Conservation (phyloP, 2,113 vertebrate species). For the Gallinago undulata region DNA sequence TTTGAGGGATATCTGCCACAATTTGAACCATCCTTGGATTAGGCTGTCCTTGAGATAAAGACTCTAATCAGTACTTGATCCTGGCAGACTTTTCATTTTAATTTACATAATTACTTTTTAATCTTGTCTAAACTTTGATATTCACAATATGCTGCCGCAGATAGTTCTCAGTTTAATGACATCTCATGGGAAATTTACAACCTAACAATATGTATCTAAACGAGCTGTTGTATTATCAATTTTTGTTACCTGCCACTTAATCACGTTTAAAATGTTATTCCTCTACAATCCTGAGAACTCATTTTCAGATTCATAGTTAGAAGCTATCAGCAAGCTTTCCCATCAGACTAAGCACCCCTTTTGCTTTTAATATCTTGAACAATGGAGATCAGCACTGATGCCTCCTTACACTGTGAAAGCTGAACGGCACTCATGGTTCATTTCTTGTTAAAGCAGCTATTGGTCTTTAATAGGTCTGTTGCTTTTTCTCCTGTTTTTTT, state of each 20-base stretch:
- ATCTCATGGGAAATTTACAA: background rate
- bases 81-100: background rate
- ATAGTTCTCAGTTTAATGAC: background rate
- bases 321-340: background rate
- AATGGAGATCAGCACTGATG: background rate
- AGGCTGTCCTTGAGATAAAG: background rate
- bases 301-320: background rate
- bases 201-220: background rate
- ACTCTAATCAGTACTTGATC: background rate
- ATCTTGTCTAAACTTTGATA: background rate
- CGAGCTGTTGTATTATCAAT: background rate
- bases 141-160: background rate
- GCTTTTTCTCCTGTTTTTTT: background rate
- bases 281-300: background rate
- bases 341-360: background rate
- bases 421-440: background rate
- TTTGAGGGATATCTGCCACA: accelerated
- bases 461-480: background rate
- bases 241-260: background rate
- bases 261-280: background rate
- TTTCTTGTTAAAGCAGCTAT: background rate
- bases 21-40: background rate
- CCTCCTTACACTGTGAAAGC: background rate
- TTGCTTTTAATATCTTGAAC: background rate
- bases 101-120: background rate